phyloP scores from a whole-genome alignment of 2,888 invertebrate genomes.

The Pomacea canaliculata region DNA sequence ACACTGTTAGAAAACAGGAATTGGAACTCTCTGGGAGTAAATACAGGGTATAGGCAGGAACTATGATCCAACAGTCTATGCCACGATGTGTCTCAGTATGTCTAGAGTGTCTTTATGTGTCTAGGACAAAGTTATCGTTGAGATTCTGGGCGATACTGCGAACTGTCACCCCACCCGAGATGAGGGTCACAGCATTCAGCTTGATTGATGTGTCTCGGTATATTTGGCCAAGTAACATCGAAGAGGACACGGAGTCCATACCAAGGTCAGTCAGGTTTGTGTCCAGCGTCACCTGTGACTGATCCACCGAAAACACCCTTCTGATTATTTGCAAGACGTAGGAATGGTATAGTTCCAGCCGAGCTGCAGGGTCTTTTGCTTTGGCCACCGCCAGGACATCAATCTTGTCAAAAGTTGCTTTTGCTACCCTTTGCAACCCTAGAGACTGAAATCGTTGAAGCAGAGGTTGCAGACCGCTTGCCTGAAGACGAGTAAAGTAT shows the following conservation, averaged over 20 bases:
- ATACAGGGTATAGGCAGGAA: too few relatives aligned
- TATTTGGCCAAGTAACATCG: neutral
- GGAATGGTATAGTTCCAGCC: too few relatives aligned
- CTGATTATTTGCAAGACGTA: neutral
- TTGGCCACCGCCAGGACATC: neutral
- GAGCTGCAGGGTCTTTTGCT: neutral
- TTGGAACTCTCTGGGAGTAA: too few relatives aligned
- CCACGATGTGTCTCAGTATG: too few relatives aligned
- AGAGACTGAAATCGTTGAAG: neutral
- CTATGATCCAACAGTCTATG: too few relatives aligned
- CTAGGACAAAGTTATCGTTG: neutral
- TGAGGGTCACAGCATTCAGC: neutral
- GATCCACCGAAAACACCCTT: neutral
- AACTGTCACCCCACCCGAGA: neutral
- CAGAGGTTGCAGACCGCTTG: slow-evolving; percentile 17
- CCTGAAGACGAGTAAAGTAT: slow-evolving; percentile 18
- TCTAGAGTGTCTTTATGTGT: too few relatives aligned
- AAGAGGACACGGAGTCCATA: neutral
- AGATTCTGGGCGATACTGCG: neutral
- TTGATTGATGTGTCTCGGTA: neutral
- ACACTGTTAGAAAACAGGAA: too few relatives aligned
- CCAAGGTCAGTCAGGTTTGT: neutral
- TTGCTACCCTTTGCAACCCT: too few relatives aligned
- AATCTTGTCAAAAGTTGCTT: neutral
- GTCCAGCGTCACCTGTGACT: neutral